Evolutionary conservation across 2,888 invertebrate species (phyloP).

Genomic region (Drosophila parthenogenetica): DNA sequence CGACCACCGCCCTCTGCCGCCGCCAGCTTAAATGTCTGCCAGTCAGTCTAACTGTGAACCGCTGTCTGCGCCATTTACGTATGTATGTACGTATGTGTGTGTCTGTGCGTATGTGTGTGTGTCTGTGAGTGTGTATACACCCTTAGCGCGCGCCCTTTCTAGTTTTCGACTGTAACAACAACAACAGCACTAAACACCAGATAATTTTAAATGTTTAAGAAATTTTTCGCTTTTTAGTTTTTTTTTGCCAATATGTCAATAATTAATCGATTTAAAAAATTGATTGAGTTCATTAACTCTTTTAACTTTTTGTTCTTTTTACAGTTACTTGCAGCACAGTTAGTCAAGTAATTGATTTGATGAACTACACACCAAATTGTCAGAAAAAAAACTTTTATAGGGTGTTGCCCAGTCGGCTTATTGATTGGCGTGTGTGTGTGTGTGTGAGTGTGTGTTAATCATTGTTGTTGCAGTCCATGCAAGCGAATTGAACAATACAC

Average conservation of each 20-base stretch:
- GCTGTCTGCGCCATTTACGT: slow-evolving; percentile 58
- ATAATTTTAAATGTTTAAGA: slow-evolving; percentile 14
- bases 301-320: not conserved
- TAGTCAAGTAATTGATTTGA: not conserved
- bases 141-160: slow-evolving; percentile 62
- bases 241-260: too few relatives aligned
- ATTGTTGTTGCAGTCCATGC: slow-evolving; percentile 66
- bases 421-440: slow-evolving; percentile 60
- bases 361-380: not conserved
- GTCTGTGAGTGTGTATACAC: slow-evolving; percentile 45
- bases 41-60: slow-evolving; percentile 73
- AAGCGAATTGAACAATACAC: slow-evolving; percentile 49
- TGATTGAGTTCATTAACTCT: too few relatives aligned
- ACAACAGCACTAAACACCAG: slow-evolving; percentile 42
- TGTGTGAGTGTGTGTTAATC: slow-evolving; percentile 33
- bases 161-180: slow-evolving; percentile 28
- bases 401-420: slow-evolving; percentile 74
- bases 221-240: slow-evolving; percentile 10
- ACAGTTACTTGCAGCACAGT: not conserved
- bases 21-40: slow-evolving; percentile 72
- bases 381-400: slow-evolving; percentile 26
- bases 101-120: slow-evolving; percentile 27
- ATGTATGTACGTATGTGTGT: slow-evolving; percentile 24
- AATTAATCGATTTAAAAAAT: too few relatives aligned
- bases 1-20: slow-evolving; percentile 77